phyloP scores from a whole-genome alignment of 2,113 vertebrate species.

The Tachuris rubrigastra region DNA sequence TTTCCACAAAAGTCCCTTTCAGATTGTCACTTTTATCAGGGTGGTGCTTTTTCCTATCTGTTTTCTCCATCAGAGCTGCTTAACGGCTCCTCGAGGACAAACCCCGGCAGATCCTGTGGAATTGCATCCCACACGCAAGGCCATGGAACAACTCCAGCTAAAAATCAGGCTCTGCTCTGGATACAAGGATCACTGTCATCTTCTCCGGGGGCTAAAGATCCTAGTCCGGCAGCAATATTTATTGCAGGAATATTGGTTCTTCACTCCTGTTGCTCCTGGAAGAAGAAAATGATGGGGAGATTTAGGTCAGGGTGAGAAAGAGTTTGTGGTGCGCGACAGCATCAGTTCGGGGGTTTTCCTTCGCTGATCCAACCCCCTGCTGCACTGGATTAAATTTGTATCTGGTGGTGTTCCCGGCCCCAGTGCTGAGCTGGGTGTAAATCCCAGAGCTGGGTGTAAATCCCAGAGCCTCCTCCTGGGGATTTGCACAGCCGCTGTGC shows the following conservation, averaged over 20 bases:
- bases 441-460: neutral
- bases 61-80: neutral
- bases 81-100: neutral
- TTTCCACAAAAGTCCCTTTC: neutral
- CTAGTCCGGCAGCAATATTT: neutral
- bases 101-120: neutral
- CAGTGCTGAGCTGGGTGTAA: neutral
- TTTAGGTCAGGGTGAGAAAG: neutral
- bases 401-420: neutral
- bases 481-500: neutral
- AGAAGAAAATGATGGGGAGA: neutral
- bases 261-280: neutral
- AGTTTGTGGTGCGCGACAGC: neutral
- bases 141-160: neutral
- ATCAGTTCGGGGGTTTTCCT: neutral
- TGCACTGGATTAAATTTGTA: neutral
- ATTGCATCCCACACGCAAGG: neutral
- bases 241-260: neutral
- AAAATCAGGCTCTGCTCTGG: neutral
- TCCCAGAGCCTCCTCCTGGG: neutral
- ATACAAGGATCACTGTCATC: neutral
- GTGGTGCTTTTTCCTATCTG: neutral
- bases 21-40: neutral
- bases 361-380: neutral
- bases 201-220: neutral